Percentiles rank a stretch among this genome's conserved stretches.
These are phyloP conservation scores for Otis tarda DNA, from an alignment of 2,113 vertebrate species.

Conservation along the genomic window DNA sequence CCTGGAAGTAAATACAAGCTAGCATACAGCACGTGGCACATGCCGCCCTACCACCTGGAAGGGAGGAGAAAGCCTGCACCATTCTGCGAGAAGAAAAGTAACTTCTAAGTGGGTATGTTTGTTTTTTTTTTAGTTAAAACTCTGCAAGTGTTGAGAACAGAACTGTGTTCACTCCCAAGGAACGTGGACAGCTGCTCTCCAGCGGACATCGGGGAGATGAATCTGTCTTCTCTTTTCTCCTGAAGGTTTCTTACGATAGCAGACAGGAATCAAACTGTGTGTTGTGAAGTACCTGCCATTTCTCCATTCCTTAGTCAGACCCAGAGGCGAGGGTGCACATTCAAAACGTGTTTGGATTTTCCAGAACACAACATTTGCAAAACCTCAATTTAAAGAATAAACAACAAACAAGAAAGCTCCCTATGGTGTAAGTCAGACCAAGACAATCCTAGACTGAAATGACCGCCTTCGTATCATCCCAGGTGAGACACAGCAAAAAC, in stretches of 20 bases:
- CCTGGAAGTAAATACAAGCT: not conserved
- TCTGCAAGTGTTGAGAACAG: not conserved
- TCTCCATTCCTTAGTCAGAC: not conserved
- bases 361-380: not conserved
- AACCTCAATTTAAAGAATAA: not conserved
- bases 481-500: not conserved
- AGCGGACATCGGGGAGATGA: not conserved
- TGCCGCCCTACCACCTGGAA: not conserved
- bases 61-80: not conserved
- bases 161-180: not conserved
- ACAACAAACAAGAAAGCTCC: not conserved
- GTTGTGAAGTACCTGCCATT: not conserved
- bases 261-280: not conserved
- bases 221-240: not conserved
- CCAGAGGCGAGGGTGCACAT: not conserved
- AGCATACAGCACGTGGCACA: accelerated
- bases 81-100: not conserved
- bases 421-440: not conserved
- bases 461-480: accelerated
- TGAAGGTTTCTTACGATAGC: not conserved
- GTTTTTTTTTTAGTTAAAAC: not conserved
- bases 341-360: not conserved
- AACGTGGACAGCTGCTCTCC: not conserved
- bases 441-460: not conserved
- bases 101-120: not conserved